Base-by-base conservation (phyloP, 2,888 invertebrate species). In the Leptinotarsa juncta region DNA sequence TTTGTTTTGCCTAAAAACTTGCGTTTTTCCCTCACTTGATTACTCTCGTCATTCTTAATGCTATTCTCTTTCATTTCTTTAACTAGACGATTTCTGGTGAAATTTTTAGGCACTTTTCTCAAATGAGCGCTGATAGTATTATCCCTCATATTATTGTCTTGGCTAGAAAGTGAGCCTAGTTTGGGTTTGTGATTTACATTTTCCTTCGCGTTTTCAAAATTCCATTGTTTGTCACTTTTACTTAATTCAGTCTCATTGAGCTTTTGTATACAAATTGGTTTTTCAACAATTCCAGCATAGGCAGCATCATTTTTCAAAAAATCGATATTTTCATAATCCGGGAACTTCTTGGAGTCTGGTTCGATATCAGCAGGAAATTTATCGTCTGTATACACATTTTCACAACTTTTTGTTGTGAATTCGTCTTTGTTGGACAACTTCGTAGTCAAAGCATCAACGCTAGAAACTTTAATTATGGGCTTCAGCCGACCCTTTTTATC, bases 81-180 rank as follows among this genome's bases (percentile, higher is more conserved):
- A n/a, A 81, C 81, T 65, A 87, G 84, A 5, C 85, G 84, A 72
- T 88, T 88, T 18, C 87, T 80, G 3, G 86, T 87, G 78, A 88
- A 88, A 79, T 87, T 87, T 76, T 88, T 88, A 42, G 88, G 87
- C 48, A 86, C 87, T 74, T 86, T 87, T 62, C 86, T 79, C 71
- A 86, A 79, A 50, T 84, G 80, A 18, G 84, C 80, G 32, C 81
- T 79, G 73, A 84, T 83, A 32, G 79, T 81, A 42, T 80, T 81
- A 20, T 81, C 80, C 57, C 82, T 83, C 5, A 81, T 72, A 73
- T 85, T 85, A 62, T 84, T 84, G 14, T 83, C 76, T n/a, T 74
- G 69, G 3, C 23, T 65, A 5, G 60, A 18, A 15, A 15, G 49
- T n/a, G 42, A 49, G 16, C 26, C 60, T 3, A 55, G 14, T 55